These are phyloP conservation scores for Cryptocephalus primarius DNA, from an alignment of 2,888 invertebrate genomes.

Conservation along the genomic window DNA sequence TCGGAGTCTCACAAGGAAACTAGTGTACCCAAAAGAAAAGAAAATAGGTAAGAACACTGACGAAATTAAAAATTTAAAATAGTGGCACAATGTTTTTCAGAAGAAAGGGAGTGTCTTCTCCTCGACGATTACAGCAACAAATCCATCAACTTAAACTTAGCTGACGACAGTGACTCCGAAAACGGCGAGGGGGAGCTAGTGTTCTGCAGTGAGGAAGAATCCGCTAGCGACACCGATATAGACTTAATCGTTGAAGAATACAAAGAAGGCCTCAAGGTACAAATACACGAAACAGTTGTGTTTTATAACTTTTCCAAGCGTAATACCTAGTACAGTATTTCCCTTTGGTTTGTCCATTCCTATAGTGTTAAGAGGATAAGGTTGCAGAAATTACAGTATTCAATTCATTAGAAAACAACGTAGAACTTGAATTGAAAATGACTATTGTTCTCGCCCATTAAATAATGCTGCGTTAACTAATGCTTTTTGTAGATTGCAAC, in stretches of 20 bases:
- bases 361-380: neutral
- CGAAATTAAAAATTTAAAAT: neutral
- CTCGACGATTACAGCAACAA: constrained; percentile 43
- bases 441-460: neutral
- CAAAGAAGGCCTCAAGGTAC: constrained; percentile 57
- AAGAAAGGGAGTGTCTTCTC: constrained; percentile 48
- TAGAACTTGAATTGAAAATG: no score
- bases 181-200: constrained; percentile 27
- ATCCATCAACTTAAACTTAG: constrained; percentile 25
- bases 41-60: constrained; percentile 5
- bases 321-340: no score
- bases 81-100: constrained; percentile 7
- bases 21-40: constrained; percentile 5
- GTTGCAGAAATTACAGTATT: neutral
- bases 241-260: constrained; percentile 70
- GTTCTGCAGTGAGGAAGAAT: constrained; percentile 35
- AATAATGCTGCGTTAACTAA: no score
- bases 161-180: constrained; percentile 27
- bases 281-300: neutral
- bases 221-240: constrained; percentile 59
- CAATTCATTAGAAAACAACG: neutral
- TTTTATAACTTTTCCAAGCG: no score
- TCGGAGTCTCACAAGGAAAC: constrained; percentile 11
- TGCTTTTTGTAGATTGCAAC: constrained; percentile 27
- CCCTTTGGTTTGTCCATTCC: no score